Base-by-base conservation (phyloP, 2,888 invertebrate species). In the Cheilosia urbana region DNA sequence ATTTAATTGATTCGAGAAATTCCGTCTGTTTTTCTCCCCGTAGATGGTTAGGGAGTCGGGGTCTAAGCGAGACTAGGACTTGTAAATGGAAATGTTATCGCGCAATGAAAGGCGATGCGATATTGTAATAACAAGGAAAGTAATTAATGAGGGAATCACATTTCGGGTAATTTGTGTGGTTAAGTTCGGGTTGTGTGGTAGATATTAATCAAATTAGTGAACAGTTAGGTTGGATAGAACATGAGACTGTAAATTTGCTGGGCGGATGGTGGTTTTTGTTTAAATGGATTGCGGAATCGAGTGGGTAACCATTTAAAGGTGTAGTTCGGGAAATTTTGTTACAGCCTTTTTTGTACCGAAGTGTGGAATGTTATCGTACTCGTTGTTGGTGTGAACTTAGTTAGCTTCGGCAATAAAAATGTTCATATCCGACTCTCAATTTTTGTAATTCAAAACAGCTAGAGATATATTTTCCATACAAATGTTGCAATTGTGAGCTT, bases 61-160 rank as follows among this genome's bases (percentile, higher is more conserved):
- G 51, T 60, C 57, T 60, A 55, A 62, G 17, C 53, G 65, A n/a
- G 27, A 7, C 9, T 13, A 15, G 58, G 13, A 4, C 37, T 34
- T 9, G 15, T 34, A 30, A 68, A 45, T 68, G 75, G 69, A 27
- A 78, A 79, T 79, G 73, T 65, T 69, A 63, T 79, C 79, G 68
- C 75, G 53, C 51, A 73, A 65, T 65, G 68, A 65, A 75, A 69
- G 68, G 51, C 62, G 62, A 73, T 83, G 51, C 62, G 62, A 73
- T 83, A 83, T 78, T 78, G 68, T 72, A 27, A 78, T 72, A 57
- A 78, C 63, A 78, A 68, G 65, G 73, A 55, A 79, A 84, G 62
- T 84, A 84, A 84, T 84, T 73, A 75, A 75, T 79, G 73, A 42
- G 63, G 68, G 83, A 84, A 84, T 79, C 68, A 83, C 62, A 78